These are phyloP conservation scores for Macropis europaea DNA, from an alignment of 2,888 invertebrate genomes.

Conservation along the genomic window DNA sequence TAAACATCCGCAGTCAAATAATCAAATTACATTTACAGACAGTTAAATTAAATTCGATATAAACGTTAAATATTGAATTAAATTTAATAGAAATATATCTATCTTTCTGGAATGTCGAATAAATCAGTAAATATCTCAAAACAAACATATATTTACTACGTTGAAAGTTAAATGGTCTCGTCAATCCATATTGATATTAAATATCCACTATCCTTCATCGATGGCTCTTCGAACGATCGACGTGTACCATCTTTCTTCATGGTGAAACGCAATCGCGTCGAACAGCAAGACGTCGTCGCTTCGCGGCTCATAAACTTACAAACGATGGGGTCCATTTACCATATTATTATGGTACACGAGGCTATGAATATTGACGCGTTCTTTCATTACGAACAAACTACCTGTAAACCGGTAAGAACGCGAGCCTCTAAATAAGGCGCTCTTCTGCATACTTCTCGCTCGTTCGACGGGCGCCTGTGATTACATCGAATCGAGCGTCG, in stretches of 20 bases:
- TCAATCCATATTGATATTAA: constrained; percentile 36
- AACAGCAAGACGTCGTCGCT: constrained; percentile 56
- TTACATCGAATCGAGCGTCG: constrained; percentile 17
- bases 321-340: constrained; percentile 70
- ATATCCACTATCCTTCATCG: constrained; percentile 51
- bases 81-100: no score
- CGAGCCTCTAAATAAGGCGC: constrained; percentile 16
- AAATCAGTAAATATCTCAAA: no score
- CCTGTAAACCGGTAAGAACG: constrained; percentile 39
- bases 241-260: constrained; percentile 37
- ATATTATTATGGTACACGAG: constrained; percentile 67
- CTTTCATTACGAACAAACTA: constrained; percentile 55
- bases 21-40: no score
- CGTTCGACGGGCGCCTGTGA: not conserved
- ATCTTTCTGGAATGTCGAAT: no score
- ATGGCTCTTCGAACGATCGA: constrained; percentile 6
- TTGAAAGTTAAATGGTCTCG: not conserved
- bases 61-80: no score
- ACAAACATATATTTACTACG: not conserved
- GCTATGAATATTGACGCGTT: constrained; percentile 71
- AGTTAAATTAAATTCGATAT: no score
- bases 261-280: constrained; percentile 70
- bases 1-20: no score
- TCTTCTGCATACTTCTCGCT: constrained; percentile 3
- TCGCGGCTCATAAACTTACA: constrained; percentile 71